These are phyloP conservation scores for Psephotus haematonotus DNA, from an alignment of 2,113 vertebrate genomes.

Conservation along the genomic window DNA sequence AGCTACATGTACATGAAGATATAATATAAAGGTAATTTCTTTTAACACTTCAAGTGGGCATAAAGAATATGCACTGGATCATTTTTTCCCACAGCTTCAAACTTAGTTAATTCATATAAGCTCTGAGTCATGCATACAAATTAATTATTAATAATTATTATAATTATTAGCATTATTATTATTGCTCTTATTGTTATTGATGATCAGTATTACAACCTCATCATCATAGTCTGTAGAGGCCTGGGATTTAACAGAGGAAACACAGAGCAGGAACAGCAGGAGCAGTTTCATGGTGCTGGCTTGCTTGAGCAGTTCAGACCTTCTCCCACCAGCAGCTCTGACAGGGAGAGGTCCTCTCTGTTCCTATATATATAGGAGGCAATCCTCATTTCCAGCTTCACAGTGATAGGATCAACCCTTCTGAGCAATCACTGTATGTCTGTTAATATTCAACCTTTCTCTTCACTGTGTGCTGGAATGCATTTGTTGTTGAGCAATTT, in stretches of 20 bases:
- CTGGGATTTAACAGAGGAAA: slow-evolving; percentile 30
- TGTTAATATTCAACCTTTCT: slow-evolving; percentile 75
- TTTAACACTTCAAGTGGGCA: not conserved
- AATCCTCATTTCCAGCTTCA: not conserved
- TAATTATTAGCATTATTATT: not conserved
- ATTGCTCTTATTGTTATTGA: not conserved
- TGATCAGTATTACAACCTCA: slow-evolving; percentile 17
- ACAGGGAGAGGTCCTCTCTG: not conserved
- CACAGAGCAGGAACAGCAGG: slow-evolving; percentile 72
- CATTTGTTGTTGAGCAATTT: slow-evolving; percentile 74
- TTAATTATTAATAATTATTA: not conserved
- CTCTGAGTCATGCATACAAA: not conserved
- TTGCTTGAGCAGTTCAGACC: slow-evolving; percentile 22
- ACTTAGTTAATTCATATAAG: not conserved
- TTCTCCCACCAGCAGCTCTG: slow-evolving; percentile 3
- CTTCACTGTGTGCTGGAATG: slow-evolving; percentile 30
- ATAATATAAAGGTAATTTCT: not conserved
- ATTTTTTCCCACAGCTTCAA: not conserved
- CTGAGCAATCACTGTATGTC: slow-evolving; percentile 27
- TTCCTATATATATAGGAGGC: slow-evolving; percentile 34
- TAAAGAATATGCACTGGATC: not conserved
- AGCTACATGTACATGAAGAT: not conserved
- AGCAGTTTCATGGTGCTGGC: slow-evolving; percentile 70
- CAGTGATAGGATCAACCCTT: not conserved
- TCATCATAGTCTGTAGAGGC: not conserved